These are phyloP conservation scores for Isoperla grammatica DNA, from an alignment of 2,888 invertebrate genomes.

Conservation along the genomic window DNA sequence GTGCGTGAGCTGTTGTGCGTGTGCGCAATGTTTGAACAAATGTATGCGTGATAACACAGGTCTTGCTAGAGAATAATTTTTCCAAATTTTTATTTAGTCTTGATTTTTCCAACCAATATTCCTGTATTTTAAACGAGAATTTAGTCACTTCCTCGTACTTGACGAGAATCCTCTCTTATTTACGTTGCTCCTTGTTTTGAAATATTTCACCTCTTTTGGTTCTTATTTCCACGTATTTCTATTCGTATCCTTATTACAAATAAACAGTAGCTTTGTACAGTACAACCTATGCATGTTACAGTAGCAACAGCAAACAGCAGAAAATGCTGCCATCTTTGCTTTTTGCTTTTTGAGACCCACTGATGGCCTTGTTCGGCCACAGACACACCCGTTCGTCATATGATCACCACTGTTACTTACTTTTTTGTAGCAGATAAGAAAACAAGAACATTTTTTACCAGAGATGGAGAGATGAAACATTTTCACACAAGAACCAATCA, in stretches of 20 bases:
- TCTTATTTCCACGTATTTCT: no score
- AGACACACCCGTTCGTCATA: neutral
- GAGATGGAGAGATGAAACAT: slow-evolving; percentile 20
- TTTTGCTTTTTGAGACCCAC: slow-evolving; percentile 14
- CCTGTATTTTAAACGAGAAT: slow-evolving; percentile 13
- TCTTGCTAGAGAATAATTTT: slow-evolving; percentile 11
- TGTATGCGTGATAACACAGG: slow-evolving; percentile 10
- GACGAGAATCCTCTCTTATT: slow-evolving; percentile 1
- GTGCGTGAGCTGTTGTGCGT: slow-evolving; percentile 9
- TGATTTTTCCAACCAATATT: neutral
- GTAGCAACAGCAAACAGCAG: neutral
- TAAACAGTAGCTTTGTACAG: slow-evolving; percentile 6
- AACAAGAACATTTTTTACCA: slow-evolving; percentile 1
- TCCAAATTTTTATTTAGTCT: neutral
- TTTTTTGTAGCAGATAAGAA: slow-evolving; percentile 16
- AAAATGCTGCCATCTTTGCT: neutral
- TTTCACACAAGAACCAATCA: slow-evolving; percentile 23
- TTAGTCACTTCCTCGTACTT: neutral
- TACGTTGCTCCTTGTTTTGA: neutral
- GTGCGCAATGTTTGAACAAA: neutral
- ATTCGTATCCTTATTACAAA: neutral
- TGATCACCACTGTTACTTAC: slow-evolving; percentile 6
- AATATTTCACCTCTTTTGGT: neutral
- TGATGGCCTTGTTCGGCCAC: neutral
- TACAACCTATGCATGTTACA: slow-evolving; percentile 12